A percentile compares a stretch with the other conserved stretches of the same genome.
Conservation (phyloP, 2,113 vertebrate species). For the Falcunculus frontatus region DNA sequence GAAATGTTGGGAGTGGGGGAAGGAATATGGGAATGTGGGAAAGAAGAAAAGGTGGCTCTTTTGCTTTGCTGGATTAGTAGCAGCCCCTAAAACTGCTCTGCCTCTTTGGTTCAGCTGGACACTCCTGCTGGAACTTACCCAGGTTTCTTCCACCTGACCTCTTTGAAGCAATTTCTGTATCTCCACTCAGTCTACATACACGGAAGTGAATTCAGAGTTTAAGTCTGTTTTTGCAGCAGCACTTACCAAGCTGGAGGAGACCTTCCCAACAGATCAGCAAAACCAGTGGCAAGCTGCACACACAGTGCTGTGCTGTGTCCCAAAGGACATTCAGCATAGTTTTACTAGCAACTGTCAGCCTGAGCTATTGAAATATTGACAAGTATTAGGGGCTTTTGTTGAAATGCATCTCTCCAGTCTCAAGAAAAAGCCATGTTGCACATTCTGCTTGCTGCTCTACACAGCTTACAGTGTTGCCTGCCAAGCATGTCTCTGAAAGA, state of each 20-base stretch:
- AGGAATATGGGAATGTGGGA: background rate
- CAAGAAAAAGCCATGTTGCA: background rate
- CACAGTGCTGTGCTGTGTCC: background rate
- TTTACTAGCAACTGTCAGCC: background rate
- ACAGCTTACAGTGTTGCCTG: background rate
- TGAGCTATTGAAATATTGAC: background rate
- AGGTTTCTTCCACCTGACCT: background rate
- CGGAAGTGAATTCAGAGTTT: background rate
- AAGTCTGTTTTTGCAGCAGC: background rate
- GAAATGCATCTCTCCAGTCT: background rate
- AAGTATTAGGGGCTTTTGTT: background rate
- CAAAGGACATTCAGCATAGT: background rate
- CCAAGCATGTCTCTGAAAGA: background rate
- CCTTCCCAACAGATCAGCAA: background rate
- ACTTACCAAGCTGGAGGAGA: background rate
- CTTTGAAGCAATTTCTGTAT: background rate
- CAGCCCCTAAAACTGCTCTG: background rate
- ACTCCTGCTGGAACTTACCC: background rate
- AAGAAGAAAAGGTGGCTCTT: background rate
- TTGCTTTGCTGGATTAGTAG: background rate
- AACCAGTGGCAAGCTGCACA: background rate
- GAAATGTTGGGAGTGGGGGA: background rate
- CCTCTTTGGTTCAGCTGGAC: background rate
- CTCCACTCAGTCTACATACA: background rate
- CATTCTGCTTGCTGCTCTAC: background rate